A percentile compares a stretch with the other conserved stretches of the same genome.
Conservation (phyloP, 2,888 invertebrate genomes). For the Amblyjoppa fuscipennis region DNA sequence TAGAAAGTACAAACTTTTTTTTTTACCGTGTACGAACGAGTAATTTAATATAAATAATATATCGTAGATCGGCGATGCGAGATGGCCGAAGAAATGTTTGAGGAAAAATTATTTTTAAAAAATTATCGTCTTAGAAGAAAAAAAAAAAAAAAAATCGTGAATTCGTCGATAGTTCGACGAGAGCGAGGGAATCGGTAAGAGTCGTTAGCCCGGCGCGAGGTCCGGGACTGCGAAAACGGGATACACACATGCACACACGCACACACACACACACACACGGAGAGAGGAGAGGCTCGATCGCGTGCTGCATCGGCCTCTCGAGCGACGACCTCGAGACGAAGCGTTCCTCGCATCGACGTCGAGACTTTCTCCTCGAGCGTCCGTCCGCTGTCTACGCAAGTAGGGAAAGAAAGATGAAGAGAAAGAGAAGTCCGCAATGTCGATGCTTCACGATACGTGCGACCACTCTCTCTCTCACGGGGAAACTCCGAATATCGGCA, state of each 20-base stretch:
- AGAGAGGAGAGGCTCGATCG: conserved; percentile 43
- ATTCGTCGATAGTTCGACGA: background rate
- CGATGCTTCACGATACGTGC: conserved; percentile 36
- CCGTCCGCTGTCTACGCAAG: conserved; percentile 34
- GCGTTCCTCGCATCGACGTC: conserved; percentile 37
- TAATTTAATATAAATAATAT: background rate
- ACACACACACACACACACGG: background rate
- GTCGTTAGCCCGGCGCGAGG: background rate
- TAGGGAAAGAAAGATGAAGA: background rate
- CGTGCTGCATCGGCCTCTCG: conserved; percentile 62
- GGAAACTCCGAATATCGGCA: conserved; percentile 44
- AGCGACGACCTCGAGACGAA: conserved; percentile 67
- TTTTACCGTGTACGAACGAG: too few species aligned
- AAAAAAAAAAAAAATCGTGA: background rate
- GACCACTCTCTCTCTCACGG: background rate
- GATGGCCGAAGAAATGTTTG: background rate
- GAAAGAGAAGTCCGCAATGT: background rate
- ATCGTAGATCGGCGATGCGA: background rate
- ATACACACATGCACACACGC: background rate
- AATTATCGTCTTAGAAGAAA: background rate
- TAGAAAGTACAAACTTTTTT: too few species aligned
- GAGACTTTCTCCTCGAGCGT: conserved; percentile 62
- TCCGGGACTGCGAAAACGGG: background rate
- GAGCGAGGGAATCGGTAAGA: background rate
- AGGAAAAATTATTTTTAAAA: background rate